Percentiles rank a stretch among this genome's conserved stretches.
phyloP scores from a whole-genome alignment of 2,888 invertebrate species.

The Teleiodes luculella region DNA sequence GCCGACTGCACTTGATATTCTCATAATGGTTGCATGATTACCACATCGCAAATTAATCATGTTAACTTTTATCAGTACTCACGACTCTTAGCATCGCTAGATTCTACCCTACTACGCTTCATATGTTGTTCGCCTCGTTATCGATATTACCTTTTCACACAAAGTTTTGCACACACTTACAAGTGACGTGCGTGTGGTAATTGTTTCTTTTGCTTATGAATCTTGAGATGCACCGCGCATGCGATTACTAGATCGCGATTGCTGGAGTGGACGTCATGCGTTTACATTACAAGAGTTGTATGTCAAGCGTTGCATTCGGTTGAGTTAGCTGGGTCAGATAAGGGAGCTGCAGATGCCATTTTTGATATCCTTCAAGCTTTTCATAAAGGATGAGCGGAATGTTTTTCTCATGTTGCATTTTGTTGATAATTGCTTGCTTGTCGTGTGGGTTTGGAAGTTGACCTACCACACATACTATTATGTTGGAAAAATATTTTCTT shows the following conservation, averaged over 20 bases:
- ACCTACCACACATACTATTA: no score
- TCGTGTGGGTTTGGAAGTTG: neutral
- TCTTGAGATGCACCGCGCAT: conserved; percentile 23
- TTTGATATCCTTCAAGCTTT: neutral
- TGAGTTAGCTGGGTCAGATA: conserved; percentile 1
- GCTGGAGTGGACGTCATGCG: conserved; percentile 11
- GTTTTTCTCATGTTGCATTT: no score
- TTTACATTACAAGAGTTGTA: neutral
- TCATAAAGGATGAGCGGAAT: neutral
- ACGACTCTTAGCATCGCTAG: neutral
- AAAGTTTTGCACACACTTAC: neutral
- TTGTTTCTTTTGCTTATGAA: conserved; percentile 1
- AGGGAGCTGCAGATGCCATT: conserved; percentile 2
- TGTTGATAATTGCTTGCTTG: neutral
- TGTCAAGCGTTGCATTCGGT: conserved; percentile 1
- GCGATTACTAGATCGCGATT: conserved; percentile 18
- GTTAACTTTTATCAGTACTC: conserved; percentile 31
- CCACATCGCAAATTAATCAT: conserved; percentile 50
- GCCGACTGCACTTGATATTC: conserved; percentile 27
- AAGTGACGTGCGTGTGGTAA: neutral
- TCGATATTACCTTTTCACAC: no score
- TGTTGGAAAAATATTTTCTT: no score
- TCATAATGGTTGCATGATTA: conserved; percentile 44
- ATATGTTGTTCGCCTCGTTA: no score
- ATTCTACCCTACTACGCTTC: neutral